Evolutionary conservation across 2,113 vertebrate genomes (phyloP).

Genomic region (Tragelaphus strepsiceros): DNA sequence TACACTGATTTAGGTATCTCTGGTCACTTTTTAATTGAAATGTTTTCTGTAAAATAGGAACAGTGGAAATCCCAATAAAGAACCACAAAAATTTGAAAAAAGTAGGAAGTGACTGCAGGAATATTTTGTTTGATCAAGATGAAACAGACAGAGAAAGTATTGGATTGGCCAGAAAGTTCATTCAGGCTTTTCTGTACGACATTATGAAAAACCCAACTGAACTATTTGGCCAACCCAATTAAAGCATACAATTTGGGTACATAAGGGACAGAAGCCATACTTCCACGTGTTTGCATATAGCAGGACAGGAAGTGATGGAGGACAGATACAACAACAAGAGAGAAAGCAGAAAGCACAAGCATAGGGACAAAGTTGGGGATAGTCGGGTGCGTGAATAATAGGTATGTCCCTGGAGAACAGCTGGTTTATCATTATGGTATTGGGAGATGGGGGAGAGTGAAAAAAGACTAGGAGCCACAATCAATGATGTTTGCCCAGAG

Average conservation of each 20-base stretch:
- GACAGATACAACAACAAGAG: background rate
- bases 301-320: background rate
- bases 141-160: background rate
- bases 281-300: background rate
- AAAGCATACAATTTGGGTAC: background rate
- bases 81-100: background rate
- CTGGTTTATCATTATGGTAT: background rate
- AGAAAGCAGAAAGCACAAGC: background rate
- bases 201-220: background rate
- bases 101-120: background rate
- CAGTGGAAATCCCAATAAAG: background rate
- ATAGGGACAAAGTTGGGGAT: background rate
- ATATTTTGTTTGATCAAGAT: background rate
- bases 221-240: background rate
- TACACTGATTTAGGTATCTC: background rate
- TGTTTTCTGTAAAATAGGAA: background rate
- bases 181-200: background rate
- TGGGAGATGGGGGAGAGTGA: background rate
- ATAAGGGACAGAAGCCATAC: background rate
- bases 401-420: background rate
- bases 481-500: background rate
- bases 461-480: background rate
- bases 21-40: background rate
- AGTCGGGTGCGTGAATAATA: background rate
- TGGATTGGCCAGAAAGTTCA: background rate